Evolutionary conservation across 2,113 vertebrate species (phyloP).

Genomic region (Calidris pugnax): DNA sequence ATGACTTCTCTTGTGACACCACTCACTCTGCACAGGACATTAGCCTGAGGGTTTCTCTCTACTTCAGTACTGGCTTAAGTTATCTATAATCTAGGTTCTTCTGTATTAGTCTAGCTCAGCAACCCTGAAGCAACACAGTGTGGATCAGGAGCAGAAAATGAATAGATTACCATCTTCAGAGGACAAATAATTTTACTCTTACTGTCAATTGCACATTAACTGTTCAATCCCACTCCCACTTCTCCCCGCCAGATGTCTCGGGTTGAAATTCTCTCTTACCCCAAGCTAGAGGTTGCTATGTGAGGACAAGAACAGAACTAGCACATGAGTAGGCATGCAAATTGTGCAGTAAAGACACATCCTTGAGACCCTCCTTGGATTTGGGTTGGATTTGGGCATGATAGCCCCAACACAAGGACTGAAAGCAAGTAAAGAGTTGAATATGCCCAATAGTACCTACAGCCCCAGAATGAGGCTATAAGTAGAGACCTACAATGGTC

Average conservation of each 20-base stretch:
- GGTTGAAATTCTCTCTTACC: neutral
- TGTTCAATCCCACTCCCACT: neutral
- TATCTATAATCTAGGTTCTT: neutral
- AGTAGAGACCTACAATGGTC: neutral
- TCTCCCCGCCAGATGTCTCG: neutral
- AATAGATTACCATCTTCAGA: neutral
- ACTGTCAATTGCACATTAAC: neutral
- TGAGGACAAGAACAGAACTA: neutral
- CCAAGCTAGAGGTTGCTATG: neutral
- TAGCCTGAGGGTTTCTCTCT: neutral
- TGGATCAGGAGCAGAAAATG: neutral
- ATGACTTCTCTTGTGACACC: neutral
- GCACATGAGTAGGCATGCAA: neutral
- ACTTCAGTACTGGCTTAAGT: neutral
- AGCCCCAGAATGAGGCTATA: neutral
- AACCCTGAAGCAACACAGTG: neutral
- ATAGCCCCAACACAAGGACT: neutral
- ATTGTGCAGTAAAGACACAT: neutral
- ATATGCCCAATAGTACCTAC: neutral
- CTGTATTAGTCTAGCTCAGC: neutral
- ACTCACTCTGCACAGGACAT: accelerated
- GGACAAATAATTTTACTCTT: neutral
- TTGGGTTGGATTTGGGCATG: neutral
- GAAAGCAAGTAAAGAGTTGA: neutral
- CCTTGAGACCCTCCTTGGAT: neutral